Conservation (phyloP, 2,888 invertebrate genomes). For the Drosophila algonquin region DNA sequence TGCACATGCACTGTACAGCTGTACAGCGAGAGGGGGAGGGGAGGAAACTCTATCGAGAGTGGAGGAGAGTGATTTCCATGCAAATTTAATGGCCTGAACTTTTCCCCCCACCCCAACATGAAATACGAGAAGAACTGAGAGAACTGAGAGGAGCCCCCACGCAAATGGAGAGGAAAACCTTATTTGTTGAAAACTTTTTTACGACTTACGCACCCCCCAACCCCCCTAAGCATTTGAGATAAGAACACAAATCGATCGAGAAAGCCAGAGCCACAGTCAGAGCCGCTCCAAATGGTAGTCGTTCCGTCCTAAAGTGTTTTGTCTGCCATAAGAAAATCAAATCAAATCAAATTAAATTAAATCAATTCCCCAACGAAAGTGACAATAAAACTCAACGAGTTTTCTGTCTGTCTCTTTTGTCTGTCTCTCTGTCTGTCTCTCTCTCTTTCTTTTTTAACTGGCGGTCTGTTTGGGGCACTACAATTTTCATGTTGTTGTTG, state of each 20-base stretch:
- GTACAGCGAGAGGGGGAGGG: background rate
- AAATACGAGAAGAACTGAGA: constrained; percentile 6
- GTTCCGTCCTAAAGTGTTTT: constrained; percentile 11
- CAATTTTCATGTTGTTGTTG: constrained; percentile 31
- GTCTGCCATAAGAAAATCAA: constrained; percentile 10
- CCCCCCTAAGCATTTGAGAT: constrained; percentile 34
- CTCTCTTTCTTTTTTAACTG: constrained; percentile 27
- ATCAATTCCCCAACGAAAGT: constrained; percentile 62
- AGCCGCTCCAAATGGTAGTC: background rate
- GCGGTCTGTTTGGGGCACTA: constrained; percentile 34
- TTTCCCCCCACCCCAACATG: background rate
- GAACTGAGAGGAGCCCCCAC: constrained; percentile 44
- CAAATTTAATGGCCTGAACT: constrained; percentile 13
- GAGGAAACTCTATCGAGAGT: background rate
- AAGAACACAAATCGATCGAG: constrained; percentile 60
- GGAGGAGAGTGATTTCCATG: constrained; percentile 16
- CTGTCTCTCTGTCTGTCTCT: constrained; percentile 50
- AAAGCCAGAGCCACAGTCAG: background rate
- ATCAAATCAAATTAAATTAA: constrained; percentile 57
- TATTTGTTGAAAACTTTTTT: constrained; percentile 29
- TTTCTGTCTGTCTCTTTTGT: constrained; percentile 42
- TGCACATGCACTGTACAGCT: constrained; percentile 45
- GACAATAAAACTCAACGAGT: constrained; percentile 75
- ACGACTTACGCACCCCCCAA: constrained; percentile 14
- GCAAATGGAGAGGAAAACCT: constrained; percentile 43